Conservation (phyloP, 2,797 vertebrate species). For the Paedocypris micromegethes region DNA sequence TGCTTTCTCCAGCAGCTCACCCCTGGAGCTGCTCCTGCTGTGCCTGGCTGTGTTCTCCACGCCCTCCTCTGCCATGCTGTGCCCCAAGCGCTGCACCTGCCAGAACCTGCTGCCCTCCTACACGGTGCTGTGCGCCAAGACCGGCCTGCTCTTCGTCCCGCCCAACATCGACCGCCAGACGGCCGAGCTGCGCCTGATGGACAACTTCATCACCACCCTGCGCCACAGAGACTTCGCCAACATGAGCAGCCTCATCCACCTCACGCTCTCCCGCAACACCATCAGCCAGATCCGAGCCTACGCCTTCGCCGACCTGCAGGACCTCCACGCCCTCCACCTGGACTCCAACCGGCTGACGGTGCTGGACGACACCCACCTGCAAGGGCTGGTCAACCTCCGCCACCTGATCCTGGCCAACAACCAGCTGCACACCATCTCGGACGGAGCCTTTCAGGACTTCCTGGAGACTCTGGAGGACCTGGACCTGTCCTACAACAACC, state of each 20-base stretch:
- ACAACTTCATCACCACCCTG: constrained; percentile 88
- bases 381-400: constrained; percentile 79
- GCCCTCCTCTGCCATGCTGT: constrained; percentile 67
- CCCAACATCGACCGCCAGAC: constrained; percentile 85
- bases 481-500: constrained; percentile 85
- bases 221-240: constrained; percentile 85
- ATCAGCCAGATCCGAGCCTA: constrained; percentile 82
- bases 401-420: constrained; percentile 85
- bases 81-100: constrained; percentile 87
- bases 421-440: constrained; percentile 76
- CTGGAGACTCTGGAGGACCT: constrained; percentile 79
- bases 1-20: constrained; percentile 47
- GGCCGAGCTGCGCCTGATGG: constrained; percentile 82
- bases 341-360: constrained; percentile 82
- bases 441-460: constrained; percentile 80
- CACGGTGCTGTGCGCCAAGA: constrained; percentile 85
- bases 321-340: constrained; percentile 82
- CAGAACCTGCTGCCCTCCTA: constrained; percentile 86
- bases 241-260: constrained; percentile 87
- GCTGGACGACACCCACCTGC: constrained; percentile 79
- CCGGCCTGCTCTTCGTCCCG: constrained; percentile 84
- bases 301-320: constrained; percentile 81
- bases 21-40: constrained; percentile 56
- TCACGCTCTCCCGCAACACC: constrained; percentile 86
- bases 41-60: constrained; percentile 50